Base-by-base conservation (phyloP, 1,140 invertebrate species). In the Cydia strobilella region DNA sequence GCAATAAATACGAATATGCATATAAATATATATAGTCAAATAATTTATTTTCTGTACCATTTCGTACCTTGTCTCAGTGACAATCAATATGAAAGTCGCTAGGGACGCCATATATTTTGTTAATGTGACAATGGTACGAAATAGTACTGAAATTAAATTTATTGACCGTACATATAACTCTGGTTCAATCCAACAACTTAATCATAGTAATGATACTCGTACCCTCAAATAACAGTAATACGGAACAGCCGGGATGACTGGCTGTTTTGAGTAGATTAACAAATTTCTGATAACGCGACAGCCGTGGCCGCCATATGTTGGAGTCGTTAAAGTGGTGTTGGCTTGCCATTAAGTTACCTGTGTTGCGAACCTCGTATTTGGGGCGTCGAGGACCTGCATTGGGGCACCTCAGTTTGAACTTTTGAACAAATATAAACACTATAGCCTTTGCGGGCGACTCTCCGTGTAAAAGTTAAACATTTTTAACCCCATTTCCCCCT, bases 181-280 rank as follows among this genome's bases (percentile, higher is more conserved):
- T 23, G 20, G 7, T 59, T 23, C 18, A 59, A 23, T 7, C 54
- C 23, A 65, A 65, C n/a, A 65, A 65, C 27, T 65, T 65, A 65
- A 65, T 65, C 63, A 31, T n/a, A 65, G 23, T 65, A 65, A 65
- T 65, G 63, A 31, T 66, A 20, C 25, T 23, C 18, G 69, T 48
- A 72, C 42, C 69, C 18, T 39, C 39, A 45, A 59, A 59, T 59
- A 59, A 59, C 54, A 59, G 54, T 59, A 59, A 59, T 59, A 59
- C 54, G 54, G 18, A 79, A 74, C 80, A 83, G 80, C 25, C 82
- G 82, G 79, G 77, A 84, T 86, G 82, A 88, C 84, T 87, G 76
- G 81, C 76, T 83, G 79, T 86, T 90, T 86, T 82, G 80, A 85
- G 84, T 84, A 79, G 77, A 86, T 87, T 88, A 86, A 87, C 86